phyloP scores from a whole-genome alignment of 2,113 vertebrate species.

The Bos taurus region ARS-UCD2.0 NC_037337.1:64712001-64712500 shows the following conservation, averaged over 20 bases:
- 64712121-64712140: background rate
- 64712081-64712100: background rate
- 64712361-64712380: background rate
- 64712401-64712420: background rate
- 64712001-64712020: background rate
- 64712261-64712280: background rate
- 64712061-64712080: background rate
- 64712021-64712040: background rate
- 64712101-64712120: background rate
- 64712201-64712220: background rate
- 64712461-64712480: background rate
- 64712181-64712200: background rate
- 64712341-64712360: background rate
- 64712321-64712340: background rate
- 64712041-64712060: background rate
- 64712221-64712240: background rate
- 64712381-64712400: background rate
- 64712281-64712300: background rate
- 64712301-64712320: background rate
- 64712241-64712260: no score
- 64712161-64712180: background rate
- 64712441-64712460: background rate
- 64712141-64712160: background rate
- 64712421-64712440: background rate
- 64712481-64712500: background rate